A percentile compares a stretch with the other conserved stretches of the same genome.
phyloP scores from a whole-genome alignment of 2,888 invertebrate species.

The Sphaerophoria taeniata region DNA sequence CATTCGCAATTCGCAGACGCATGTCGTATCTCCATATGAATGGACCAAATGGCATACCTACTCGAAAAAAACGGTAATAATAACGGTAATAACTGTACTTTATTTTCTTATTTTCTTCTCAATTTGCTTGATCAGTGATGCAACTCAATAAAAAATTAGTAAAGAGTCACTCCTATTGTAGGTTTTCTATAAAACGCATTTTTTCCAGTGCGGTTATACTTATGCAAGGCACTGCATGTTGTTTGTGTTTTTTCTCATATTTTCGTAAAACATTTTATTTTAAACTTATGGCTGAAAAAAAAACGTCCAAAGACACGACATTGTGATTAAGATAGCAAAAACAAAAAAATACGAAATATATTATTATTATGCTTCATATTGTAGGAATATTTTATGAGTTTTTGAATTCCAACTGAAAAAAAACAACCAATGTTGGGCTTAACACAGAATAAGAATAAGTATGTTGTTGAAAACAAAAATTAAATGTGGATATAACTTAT shows the following conservation, averaged over 20 bases:
- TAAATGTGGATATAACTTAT: conserved; percentile 7
- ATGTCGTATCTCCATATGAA: too few species aligned
- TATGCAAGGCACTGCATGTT: too few species aligned
- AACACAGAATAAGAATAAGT: not conserved
- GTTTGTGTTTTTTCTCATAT: not conserved
- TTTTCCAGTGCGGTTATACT: too few species aligned
- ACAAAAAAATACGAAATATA: conserved; percentile 34
- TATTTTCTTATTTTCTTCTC: too few species aligned
- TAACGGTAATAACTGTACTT: too few species aligned
- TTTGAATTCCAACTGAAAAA: not conserved
- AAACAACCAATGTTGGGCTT: not conserved
- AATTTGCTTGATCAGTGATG: too few species aligned
- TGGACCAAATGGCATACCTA: too few species aligned
- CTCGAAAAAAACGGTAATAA: too few species aligned
- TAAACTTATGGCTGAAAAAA: conserved; percentile 38
- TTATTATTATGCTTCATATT: conserved; percentile 52
- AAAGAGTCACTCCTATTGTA: too few species aligned
- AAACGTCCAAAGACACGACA: conserved; percentile 71
- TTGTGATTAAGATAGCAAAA: conserved; percentile 59
- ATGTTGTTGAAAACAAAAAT: not conserved
- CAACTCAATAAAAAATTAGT: too few species aligned
- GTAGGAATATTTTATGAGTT: conserved; percentile 46
- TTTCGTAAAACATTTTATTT: conserved; percentile 1
- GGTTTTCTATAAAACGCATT: too few species aligned
- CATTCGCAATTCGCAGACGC: too few species aligned